phyloP scores from a whole-genome alignment of 2,113 vertebrate genomes.

The Siphamia tubifer region DNA sequence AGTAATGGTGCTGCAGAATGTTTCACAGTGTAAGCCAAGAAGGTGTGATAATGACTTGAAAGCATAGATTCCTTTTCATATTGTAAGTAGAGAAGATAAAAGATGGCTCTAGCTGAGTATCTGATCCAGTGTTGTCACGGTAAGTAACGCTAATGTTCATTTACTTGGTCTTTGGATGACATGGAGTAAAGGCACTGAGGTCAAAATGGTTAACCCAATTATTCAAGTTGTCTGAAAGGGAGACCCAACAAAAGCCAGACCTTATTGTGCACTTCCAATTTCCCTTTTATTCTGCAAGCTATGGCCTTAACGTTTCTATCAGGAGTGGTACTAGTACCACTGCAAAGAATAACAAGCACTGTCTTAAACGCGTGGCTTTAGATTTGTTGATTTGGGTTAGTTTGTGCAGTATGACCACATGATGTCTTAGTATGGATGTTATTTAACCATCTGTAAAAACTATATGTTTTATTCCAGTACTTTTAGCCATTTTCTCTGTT shows the following conservation, averaged over 20 bases:
- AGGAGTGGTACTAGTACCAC: no score
- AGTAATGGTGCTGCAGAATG: slow-evolving; percentile 55
- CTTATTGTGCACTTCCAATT: neutral
- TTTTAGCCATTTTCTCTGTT: no score
- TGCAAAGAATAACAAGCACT: no score
- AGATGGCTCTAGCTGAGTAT: slow-evolving; percentile 4
- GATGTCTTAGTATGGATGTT: no score
- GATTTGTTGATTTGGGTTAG: no score
- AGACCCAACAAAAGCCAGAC: neutral
- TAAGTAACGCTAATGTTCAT: slow-evolving; percentile 7
- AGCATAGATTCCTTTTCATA: slow-evolving; percentile 42
- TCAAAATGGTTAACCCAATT: slow-evolving; percentile 10
- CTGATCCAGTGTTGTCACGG: slow-evolving; percentile 18
- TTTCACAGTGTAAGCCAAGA: slow-evolving; percentile 47
- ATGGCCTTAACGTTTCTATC: neutral
- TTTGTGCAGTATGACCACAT: no score
- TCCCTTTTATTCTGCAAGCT: neutral
- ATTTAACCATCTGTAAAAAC: no score
- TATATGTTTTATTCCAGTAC: no score
- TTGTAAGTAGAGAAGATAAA: slow-evolving; percentile 26
- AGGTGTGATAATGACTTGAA: slow-evolving; percentile 59
- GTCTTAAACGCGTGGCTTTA: no score
- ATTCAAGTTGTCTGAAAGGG: neutral
- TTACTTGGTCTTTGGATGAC: neutral
- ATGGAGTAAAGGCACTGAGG: neutral